A percentile compares a stretch with the other conserved stretches of the same genome.
phyloP scores from a whole-genome alignment of 2,113 vertebrate species.

The Electrona antarctica region DNA sequence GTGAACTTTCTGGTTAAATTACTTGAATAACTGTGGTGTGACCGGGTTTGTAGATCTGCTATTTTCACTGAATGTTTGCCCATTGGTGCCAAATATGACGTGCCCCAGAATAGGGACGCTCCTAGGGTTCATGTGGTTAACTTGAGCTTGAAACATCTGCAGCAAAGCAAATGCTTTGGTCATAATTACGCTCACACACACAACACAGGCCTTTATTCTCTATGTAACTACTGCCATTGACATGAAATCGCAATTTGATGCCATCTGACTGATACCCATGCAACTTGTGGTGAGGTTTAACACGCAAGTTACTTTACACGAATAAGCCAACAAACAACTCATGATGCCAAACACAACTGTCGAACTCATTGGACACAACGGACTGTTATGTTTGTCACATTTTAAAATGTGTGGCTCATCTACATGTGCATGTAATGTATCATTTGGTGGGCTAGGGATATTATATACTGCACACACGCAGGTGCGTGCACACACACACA shows the following conservation, averaged over 20 bases:
- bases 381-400: constrained; percentile 3
- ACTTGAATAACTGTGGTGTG: background rate
- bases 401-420: background rate
- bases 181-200: constrained; percentile 11
- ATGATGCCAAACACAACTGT: constrained; percentile 32
- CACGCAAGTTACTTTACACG: constrained; percentile 13
- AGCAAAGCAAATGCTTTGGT: constrained; percentile 33
- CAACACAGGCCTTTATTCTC: constrained; percentile 30
- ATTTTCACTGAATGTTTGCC: too few species aligned
- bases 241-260: constrained; percentile 43
- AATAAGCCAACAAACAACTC: constrained; percentile 41
- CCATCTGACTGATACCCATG: constrained; percentile 1
- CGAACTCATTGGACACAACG: constrained; percentile 21
- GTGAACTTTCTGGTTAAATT: background rate
- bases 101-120: too few species aligned
- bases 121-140: too few species aligned
- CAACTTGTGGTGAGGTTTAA: background rate
- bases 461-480: too few species aligned
- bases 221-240: constrained; percentile 28
- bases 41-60: too few species aligned
- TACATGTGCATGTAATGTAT: constrained; percentile 11
- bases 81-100: too few species aligned
- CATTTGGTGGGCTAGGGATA: too few species aligned
- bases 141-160: too few species aligned
- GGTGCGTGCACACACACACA: too few species aligned